Evolutionary conservation across 2,888 invertebrate species (phyloP).

Genomic region (Nomada hirtipes): DNA sequence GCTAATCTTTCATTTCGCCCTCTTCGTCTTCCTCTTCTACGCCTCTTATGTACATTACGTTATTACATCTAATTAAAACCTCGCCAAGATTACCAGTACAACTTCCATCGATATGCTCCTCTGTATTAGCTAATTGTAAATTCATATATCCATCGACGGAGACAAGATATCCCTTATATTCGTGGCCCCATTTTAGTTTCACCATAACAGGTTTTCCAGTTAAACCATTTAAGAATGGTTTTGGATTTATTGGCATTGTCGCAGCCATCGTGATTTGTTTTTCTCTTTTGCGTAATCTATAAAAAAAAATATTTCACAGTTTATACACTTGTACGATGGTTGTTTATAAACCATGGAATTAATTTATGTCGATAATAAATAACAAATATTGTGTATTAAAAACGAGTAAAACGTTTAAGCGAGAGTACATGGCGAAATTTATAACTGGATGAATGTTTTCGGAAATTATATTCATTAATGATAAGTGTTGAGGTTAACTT

Average conservation of each 20-base stretch:
- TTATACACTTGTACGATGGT: background rate
- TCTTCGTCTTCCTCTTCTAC: constrained; percentile 99
- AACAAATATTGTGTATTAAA: too few relatives aligned
- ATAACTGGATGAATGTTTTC: too few relatives aligned
- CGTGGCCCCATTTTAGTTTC: constrained; percentile 99
- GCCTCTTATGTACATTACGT: constrained; percentile 97
- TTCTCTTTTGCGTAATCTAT: constrained; percentile 13
- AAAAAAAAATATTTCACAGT: constrained; percentile 29
- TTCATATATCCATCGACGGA: constrained; percentile 99
- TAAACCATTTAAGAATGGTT: constrained; percentile 98
- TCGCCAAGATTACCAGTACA: constrained; percentile 98
- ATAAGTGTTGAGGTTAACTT: constrained; percentile 1
- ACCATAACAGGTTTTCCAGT: constrained; percentile 99
- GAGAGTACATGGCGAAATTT: background rate
- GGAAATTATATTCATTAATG: too few relatives aligned
- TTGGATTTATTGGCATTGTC: constrained; percentile 98
- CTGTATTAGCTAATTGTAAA: constrained; percentile 98
- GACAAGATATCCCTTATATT: constrained; percentile 99
- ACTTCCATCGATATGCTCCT: constrained; percentile 97
- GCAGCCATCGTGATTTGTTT: constrained; percentile 87
- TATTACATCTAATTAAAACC: constrained; percentile 98
- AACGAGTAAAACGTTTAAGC: background rate
- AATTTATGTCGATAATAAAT: too few relatives aligned
- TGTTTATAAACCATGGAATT: too few relatives aligned
- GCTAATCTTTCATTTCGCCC: constrained; percentile 96